Percentiles rank a stretch among this genome's conserved stretches.
Evolutionary conservation across 2,888 invertebrate species (phyloP).

Genomic region (Limnephilus rhombicus): DNA sequence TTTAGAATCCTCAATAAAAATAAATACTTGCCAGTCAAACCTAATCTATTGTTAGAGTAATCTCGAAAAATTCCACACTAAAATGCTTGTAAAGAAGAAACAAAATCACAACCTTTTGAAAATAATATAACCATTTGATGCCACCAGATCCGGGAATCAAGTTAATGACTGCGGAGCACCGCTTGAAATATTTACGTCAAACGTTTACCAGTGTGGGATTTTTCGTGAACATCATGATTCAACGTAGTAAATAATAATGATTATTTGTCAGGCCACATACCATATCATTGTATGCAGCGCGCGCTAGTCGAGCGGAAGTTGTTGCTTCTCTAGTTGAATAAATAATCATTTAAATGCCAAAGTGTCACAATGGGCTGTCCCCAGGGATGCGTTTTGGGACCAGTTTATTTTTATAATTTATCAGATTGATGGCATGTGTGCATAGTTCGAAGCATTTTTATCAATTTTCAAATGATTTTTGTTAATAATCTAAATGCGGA

Average conservation of each 20-base stretch:
- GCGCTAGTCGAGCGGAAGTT: slow-evolving; percentile 46
- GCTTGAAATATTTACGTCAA: background rate
- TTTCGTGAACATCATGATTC: slow-evolving; percentile 22
- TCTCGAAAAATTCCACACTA: background rate
- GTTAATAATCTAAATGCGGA: background rate
- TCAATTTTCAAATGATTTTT: background rate
- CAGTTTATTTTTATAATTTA: background rate
- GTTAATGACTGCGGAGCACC: background rate
- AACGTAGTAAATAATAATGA: background rate
- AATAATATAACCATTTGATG: background rate
- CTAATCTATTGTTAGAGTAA: background rate
- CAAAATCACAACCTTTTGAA: background rate
- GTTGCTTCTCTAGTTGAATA: slow-evolving; percentile 36
- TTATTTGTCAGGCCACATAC: slow-evolving; percentile 37
- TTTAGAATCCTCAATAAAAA: background rate
- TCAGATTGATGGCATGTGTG: background rate
- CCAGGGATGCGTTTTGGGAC: slow-evolving; percentile 8
- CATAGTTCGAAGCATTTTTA: background rate
- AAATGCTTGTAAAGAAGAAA: background rate
- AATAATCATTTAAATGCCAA: slow-evolving; percentile 44
- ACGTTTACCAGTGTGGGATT: background rate
- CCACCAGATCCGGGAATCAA: background rate
- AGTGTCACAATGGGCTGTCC: background rate
- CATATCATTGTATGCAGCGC: slow-evolving; percentile 5
- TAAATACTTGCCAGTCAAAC: background rate